phyloP scores from a whole-genome alignment of 2,888 invertebrate genomes.

The Agrenia bidenticulata region DNA sequence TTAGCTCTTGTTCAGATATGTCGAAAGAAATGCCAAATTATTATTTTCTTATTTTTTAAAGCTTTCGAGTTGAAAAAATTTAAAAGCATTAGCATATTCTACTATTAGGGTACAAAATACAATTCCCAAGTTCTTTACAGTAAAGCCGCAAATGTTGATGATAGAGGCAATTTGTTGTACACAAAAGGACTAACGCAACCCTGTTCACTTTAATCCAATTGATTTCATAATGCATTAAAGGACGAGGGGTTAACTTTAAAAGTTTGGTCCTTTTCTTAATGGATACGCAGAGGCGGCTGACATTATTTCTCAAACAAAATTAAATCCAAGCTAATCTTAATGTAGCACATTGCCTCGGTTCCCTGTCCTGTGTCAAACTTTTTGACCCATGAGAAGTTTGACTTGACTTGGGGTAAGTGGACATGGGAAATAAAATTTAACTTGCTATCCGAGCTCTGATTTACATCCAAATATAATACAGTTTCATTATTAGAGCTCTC shows the following conservation, averaged over 20 bases:
- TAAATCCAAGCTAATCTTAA: conserved; percentile 16
- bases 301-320: conserved; percentile 4
- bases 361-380: conserved; percentile 15
- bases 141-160: neutral
- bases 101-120: too few relatives aligned
- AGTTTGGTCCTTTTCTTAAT: neutral
- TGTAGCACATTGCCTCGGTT: conserved; percentile 19
- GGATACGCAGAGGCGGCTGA: neutral
- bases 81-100: neutral
- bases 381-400: conserved; percentile 13
- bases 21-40: neutral
- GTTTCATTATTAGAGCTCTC: too few relatives aligned
- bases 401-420: neutral
- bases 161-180: conserved; percentile 3
- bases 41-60: neutral
- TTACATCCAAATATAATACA: too few relatives aligned
- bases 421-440: neutral
- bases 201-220: neutral
- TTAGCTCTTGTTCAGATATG: neutral
- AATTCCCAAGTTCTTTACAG: neutral
- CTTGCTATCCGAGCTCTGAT: too few relatives aligned
- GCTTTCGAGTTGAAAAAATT: neutral
- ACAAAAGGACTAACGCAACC: neutral
- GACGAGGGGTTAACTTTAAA: neutral
- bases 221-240: conserved; percentile 4